Conservation (phyloP, 1,140 invertebrate genomes). For the Drosophila insularis region DNA sequence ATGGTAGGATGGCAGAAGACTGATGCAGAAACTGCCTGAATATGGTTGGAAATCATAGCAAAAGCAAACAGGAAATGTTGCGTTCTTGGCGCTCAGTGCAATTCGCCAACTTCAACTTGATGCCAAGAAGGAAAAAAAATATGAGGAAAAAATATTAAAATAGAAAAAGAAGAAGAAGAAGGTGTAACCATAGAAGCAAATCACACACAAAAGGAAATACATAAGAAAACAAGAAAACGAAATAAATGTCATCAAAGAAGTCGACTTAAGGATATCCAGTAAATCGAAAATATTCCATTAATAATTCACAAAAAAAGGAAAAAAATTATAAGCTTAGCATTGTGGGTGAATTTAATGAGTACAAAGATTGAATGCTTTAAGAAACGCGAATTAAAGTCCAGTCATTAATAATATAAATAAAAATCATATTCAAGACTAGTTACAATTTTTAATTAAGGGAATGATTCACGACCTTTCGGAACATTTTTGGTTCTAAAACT, state of each 20-base stretch:
- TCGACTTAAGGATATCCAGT: slow-evolving; percentile 25
- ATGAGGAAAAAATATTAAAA: slow-evolving; percentile 17
- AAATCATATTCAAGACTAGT: no score
- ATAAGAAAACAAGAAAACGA: neutral
- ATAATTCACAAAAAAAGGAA: no score
- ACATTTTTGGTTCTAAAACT: no score
- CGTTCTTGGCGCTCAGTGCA: slow-evolving; percentile 37
- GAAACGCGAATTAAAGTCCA: no score
- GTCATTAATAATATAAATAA: no score
- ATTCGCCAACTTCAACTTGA: slow-evolving; percentile 31
- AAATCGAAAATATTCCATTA: neutral
- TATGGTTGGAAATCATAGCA: slow-evolving; percentile 62
- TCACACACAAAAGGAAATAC: neutral
- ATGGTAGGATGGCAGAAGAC: neutral
- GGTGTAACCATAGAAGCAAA: slow-evolving; percentile 8
- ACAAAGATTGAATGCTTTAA: no score
- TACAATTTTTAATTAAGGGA: no score
- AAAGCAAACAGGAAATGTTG: slow-evolving; percentile 76
- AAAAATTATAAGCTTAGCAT: no score
- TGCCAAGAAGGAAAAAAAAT: slow-evolving; percentile 38
- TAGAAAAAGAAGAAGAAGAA: slow-evolving; percentile 3
- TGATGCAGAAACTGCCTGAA: slow-evolving; percentile 15
- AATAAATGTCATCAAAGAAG: neutral
- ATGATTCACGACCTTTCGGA: no score
- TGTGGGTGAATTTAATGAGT: no score